Evolutionary conservation across 1,140 invertebrate genomes (phyloP).

Genomic region (Phenacoccus solenopsis): DNA sequence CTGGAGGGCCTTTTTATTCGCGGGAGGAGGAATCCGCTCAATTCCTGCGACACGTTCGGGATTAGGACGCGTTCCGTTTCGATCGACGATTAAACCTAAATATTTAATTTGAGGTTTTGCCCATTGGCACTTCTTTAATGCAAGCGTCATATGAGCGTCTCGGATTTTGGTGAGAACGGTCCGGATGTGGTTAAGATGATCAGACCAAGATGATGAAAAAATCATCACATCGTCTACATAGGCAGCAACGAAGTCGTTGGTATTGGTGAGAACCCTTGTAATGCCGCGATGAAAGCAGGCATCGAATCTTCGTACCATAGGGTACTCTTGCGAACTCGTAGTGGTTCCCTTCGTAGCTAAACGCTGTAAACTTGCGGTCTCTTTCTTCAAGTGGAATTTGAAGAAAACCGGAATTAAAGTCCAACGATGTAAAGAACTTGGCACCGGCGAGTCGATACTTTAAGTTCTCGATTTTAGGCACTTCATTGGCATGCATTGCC

Average conservation of each 20-base stretch:
- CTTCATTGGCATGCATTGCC: too few relatives aligned
- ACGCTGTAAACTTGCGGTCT: background rate
- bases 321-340: background rate
- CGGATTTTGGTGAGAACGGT: slow-evolving; percentile 26
- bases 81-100: slow-evolving; percentile 31
- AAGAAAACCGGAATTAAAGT: too few relatives aligned
- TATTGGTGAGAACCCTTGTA: background rate
- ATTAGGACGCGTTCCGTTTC: slow-evolving; percentile 32
- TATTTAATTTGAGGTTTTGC: slow-evolving; percentile 30
- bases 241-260: background rate
- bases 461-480: too few relatives aligned
- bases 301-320: background rate
- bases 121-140: slow-evolving; percentile 34
- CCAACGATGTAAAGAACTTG: too few relatives aligned
- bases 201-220: slow-evolving; percentile 26
- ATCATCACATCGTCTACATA: slow-evolving; percentile 34
- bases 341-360: background rate
- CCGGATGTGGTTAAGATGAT: slow-evolving; percentile 25
- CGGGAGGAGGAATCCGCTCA: slow-evolving; percentile 29
- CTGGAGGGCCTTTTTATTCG: slow-evolving; percentile 31
- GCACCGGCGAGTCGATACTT: too few relatives aligned
- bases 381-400: too few relatives aligned
- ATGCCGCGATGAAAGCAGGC: background rate
- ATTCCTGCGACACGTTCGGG: slow-evolving; percentile 33
- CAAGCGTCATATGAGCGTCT: slow-evolving; percentile 32